These are phyloP conservation scores for Vicugna pacos DNA, from an alignment of 2,113 vertebrate species.

Conservation along the genomic window DNA sequence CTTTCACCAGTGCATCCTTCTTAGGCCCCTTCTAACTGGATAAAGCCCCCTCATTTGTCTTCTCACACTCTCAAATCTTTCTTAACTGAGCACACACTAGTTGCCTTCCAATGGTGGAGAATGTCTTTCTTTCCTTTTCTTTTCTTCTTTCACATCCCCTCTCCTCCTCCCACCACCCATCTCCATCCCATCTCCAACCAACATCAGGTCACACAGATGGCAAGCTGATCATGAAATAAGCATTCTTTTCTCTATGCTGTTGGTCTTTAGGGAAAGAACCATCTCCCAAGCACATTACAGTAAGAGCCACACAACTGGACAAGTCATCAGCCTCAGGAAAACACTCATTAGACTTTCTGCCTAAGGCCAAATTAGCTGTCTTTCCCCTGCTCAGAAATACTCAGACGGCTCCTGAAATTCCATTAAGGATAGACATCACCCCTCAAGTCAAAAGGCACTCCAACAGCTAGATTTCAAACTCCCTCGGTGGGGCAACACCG, in stretches of 20 bases:
- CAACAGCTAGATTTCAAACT: neutral
- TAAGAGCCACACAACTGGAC: neutral
- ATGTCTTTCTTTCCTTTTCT: neutral
- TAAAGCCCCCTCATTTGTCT: neutral
- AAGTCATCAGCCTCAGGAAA: conserved; percentile 25
- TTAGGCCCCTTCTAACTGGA: neutral
- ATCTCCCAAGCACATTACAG: neutral
- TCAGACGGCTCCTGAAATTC: neutral
- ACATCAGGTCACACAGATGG: neutral
- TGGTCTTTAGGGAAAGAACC: neutral
- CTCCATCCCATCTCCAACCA: neutral
- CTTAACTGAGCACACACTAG: neutral
- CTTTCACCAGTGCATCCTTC: neutral
- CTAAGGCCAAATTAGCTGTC: neutral
- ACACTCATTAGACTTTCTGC: neutral
- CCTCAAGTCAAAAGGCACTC: neutral
- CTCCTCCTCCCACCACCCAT: neutral
- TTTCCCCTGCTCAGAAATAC: neutral
- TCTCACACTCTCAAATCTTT: neutral
- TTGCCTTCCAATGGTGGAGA: neutral
- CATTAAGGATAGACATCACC: neutral
- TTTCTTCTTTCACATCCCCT: neutral
- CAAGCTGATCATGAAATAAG: neutral
- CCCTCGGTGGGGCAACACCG: neutral
- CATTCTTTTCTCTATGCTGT: neutral